Evolutionary conservation across 1,140 invertebrate genomes (phyloP).

Genomic region (Agrypnia vestita): DNA sequence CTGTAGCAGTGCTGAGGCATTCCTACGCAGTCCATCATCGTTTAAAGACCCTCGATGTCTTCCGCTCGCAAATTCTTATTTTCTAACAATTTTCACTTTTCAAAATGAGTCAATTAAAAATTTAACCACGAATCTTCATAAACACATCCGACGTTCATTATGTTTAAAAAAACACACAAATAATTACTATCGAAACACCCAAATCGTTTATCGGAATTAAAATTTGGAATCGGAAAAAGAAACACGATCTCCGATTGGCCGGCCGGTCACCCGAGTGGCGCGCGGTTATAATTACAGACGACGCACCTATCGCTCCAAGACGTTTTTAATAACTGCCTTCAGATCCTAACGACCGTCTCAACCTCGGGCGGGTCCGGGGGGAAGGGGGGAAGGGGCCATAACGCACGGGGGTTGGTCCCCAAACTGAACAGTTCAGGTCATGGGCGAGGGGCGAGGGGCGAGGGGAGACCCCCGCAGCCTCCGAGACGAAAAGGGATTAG

Average conservation of each 20-base stretch:
- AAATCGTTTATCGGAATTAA: constrained; percentile 18
- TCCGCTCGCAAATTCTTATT: neutral
- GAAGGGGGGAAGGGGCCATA: constrained; percentile 56
- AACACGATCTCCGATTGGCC: constrained; percentile 31
- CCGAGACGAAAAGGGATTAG: neutral
- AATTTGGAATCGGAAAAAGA: neutral
- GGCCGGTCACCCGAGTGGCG: constrained; percentile 35
- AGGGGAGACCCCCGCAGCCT: neutral
- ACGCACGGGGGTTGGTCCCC: constrained; percentile 54
- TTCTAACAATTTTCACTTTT: neutral
- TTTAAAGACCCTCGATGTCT: neutral
- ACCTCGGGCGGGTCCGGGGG: constrained; percentile 54
- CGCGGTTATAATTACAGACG: constrained; percentile 71
- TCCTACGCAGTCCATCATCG: constrained; percentile 55
- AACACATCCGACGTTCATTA: constrained; percentile 2
- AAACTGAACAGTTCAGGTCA: too few relatives aligned
- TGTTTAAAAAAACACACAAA: neutral
- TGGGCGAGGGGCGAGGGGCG: too few relatives aligned
- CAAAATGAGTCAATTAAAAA: neutral
- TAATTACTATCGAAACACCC: neutral
- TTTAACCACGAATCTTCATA: neutral
- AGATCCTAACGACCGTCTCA: constrained; percentile 71
- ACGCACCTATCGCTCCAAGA: constrained; percentile 72
- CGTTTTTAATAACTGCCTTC: constrained; percentile 76
- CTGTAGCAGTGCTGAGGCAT: constrained; percentile 56